Base-by-base conservation (phyloP, 2,113 vertebrate species). In the Nannobrachium achirus region DNA sequence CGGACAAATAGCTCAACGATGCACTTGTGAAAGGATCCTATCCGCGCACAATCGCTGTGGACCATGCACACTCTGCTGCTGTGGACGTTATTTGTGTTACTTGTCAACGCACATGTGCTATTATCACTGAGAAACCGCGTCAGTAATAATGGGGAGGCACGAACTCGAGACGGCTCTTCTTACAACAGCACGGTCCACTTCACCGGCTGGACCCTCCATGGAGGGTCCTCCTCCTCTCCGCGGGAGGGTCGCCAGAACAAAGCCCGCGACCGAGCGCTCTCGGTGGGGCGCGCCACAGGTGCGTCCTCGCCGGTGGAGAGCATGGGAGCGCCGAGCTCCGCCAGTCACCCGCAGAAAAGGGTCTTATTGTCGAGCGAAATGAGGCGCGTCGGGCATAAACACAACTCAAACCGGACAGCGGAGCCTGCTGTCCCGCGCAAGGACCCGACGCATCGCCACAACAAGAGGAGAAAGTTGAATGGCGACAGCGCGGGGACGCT, bases 381-480 rank as follows among this genome's bases (percentile, higher is more conserved):
- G 10, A 85, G 81, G 44, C 88, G 71, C 74, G 67, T 25, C 10
- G 62, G 40, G 46, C 62, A 42, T 71, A 89, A 82, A 56, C 82
- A 78, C 65, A 76, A 79, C 56, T 69, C 49, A 9, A 86, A 83
- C 62, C 76, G 86, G 78, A 88, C 74, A 2, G 77, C 79, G 68
- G 80, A 82, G 10, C 71, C 73, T 62, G 18, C 33, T 59, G 75
- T 41, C 71, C 80, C 76, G 6, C 86, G 66, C 38, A 82, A 86
- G 83, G 88, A 81, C 67, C 68, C 62, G 75, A 73, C 81, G 78
- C 86, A 79, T 66, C 84, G 71, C 71, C 82, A 79, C 53, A 59
- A 61, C 57, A 88, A 76, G 84, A 85, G 85, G 81, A 87, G 87
- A 81, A 90, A 92, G 89, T 90, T 92, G 87, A 88, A 85, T 82